Base-by-base conservation (phyloP, 2,113 vertebrate genomes). In the Peromyscus californicus region DNA sequence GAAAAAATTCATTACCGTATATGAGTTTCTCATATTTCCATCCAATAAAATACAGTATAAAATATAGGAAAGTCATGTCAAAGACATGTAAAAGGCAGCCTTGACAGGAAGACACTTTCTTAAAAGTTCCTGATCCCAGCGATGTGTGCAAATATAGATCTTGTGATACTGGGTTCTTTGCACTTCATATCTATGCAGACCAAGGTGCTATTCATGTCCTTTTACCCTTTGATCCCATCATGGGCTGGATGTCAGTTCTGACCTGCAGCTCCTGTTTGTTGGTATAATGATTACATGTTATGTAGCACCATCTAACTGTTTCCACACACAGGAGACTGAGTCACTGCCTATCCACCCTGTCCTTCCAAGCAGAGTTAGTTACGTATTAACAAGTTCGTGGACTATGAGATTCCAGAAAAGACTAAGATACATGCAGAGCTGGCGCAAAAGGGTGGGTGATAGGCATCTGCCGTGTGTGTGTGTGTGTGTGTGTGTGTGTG, bases 191-290 rank as follows among this genome's bases (percentile, higher is more conserved):
- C 19, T 78, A 21, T 15, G 6, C 61, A 61, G 45, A 75, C 2
- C 29, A 6, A 85, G n/a, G 7, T 36, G 19, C 9, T 39, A 36
- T 74, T 33, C 3, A 22, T 1, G 16, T 48, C 2, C 33, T 70
- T 33, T 45, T 61, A 61, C 4, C 7, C 24, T 74, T 16, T 22
- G 13, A 24, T 33, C 2, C 36, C 90, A 94, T 2, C 1, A 22
- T 4, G 54, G 17, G 24, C 29, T 9, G 12, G 21, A 22, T 7
- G 21, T 31, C 4, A 19, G 0, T 36, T 42, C 5, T 59, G 5
- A 7, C 54, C 67, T 57, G 92, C 21, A 87, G 45, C 29, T 65
- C 17, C 15, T 36, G 6, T 65, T 36, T 61, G 7, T 78, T 57
- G 63, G 3, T 63, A 26, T 70, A 45, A 31, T 83, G 83, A 67